phyloP scores from a whole-genome alignment of 2,888 invertebrate genomes.

The Drosophila neotestacea region DNA sequence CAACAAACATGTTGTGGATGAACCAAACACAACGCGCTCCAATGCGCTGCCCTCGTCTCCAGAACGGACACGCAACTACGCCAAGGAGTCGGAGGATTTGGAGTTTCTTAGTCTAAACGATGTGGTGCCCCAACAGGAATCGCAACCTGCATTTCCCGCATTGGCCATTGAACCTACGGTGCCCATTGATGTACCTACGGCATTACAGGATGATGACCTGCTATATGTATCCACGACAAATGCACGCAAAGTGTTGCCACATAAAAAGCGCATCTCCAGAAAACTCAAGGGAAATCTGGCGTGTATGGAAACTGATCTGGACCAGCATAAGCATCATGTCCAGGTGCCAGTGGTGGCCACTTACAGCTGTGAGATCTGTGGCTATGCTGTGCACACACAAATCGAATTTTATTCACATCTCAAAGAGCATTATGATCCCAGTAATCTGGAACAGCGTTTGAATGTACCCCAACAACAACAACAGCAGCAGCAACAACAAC shows the following conservation, averaged over 20 bases:
- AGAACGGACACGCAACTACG: constrained; percentile 25
- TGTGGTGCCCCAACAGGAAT: constrained; percentile 36
- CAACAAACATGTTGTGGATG: constrained; percentile 62
- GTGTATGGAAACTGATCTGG: constrained; percentile 52
- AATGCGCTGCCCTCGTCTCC: constrained; percentile 29
- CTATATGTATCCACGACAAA: constrained; percentile 59
- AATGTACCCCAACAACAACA: constrained; percentile 45
- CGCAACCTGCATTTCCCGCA: constrained; percentile 61
- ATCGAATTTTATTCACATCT: constrained; percentile 94
- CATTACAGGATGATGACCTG: constrained; percentile 60
- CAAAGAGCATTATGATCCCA: constrained; percentile 93
- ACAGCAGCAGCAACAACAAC: constrained; percentile 48
- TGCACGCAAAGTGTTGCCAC: constrained; percentile 90
- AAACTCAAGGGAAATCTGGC: constrained; percentile 87
- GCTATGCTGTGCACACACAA: constrained; percentile 91
- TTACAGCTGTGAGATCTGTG: constrained; percentile 90
- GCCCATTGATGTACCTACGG: constrained; percentile 66
- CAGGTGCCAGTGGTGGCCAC: constrained; percentile 35
- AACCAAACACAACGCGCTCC: constrained; percentile 3
- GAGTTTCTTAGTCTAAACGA: constrained; percentile 63
- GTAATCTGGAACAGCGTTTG: constrained; percentile 83
- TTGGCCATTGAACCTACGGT: constrained; percentile 73
- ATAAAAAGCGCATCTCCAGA: constrained; percentile 93
- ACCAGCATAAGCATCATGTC: constrained; percentile 55
- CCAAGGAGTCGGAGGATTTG: constrained; percentile 44